Base-by-base conservation (phyloP, 1,140 invertebrate species). In the Oreohelix idahoensis region DNA sequence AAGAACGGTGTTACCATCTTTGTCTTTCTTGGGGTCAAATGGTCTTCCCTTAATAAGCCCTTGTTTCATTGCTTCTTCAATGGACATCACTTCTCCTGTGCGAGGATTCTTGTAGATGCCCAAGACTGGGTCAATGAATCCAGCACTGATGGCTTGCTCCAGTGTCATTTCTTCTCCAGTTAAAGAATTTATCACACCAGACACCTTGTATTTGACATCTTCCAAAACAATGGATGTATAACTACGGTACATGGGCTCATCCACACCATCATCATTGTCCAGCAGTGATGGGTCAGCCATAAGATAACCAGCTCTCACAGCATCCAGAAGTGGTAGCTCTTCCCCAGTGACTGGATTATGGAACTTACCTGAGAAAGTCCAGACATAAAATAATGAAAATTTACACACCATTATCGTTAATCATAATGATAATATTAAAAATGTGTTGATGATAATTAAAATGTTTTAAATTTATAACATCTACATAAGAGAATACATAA, bases 1-100 rank as follows among this genome's bases (percentile, higher is more conserved):
- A 23, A 98, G 94, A 84, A 98, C 93, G 76, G 96, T 96, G 92
- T 97, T 95, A 85, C 94, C 94, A 95, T 93, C 87, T 63, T 84
- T 87, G 66, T 90, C 90, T n/a, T 86, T 76, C 20, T 70, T 70
- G 15, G 86, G 86, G 51, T 87, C 83, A 38, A 88, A 87, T 5
- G 81, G 85, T 71, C 84, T 86, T 11, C 90, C 91, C 81, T 93
- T 91, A 63, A 94, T 90, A 36, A 94, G 89, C 42, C 93, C 94
- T 79, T 92, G 90, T 77, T 91, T 92, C 77, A 95, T 92, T 36
- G 94, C 94, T 78, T 94, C 94, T 42, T 92, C 90, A 32, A 95
- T 85, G 13, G 93, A 84, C 63, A 94, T 91, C 17, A 87, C 87
- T 83, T 90, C 89, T 13, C 90, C 91, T 0, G 91, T 91, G 51